Evolutionary conservation across 1,140 invertebrate genomes (phyloP), one percentile per base, ranked within the genome.

Genomic region (Zaprionus camerounensis): DNA sequence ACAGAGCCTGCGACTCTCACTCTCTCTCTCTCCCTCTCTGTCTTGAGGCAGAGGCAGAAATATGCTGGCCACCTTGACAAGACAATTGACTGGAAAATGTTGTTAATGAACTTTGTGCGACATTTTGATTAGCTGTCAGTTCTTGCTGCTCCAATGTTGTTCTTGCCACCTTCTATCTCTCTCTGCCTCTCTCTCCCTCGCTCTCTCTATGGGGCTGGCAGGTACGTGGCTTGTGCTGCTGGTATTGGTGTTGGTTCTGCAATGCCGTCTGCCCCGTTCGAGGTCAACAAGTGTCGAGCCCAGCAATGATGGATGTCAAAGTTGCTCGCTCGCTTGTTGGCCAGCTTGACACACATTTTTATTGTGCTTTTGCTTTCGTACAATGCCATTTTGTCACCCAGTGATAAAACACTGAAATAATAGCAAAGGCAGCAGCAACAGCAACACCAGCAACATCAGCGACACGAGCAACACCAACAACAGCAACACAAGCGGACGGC

Each of bases 61-160:
- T 82, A 81, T 80, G 66, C 80, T 73, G 28, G 63, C 44, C 56
- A 72, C 66, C 76, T 67, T 76, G 78, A 84, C 81, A 78, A 72
- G 85, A 84, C 85, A 88, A 88, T 90, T 84, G 85, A 85, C 81
- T 88, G 81, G 85, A 88, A 88, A 90, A 88, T 88, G 81, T 81
- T 90, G 85, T 90, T 88, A 88, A 88, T 88, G 84, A 88, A 88
- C 84, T 88, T 88, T 90, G 75, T 79, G 85, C 85, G 84, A 87
- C 84, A 84, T 84, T 87, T 87, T 87, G 83, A 87, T 87, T 87
- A 87, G 83, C 83, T 83, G 84, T 71, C 76, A 78, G 74, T 65
- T 63, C 28, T 31, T 38, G 67, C 31, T 57, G 57, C 26, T 62
- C 36, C 49, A 38, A 38, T 38, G 20, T 36, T 55, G 17, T 41